These are phyloP conservation scores for Parambassis ranga DNA, from an alignment of 2,797 vertebrate species.

Conservation along the genomic window DNA sequence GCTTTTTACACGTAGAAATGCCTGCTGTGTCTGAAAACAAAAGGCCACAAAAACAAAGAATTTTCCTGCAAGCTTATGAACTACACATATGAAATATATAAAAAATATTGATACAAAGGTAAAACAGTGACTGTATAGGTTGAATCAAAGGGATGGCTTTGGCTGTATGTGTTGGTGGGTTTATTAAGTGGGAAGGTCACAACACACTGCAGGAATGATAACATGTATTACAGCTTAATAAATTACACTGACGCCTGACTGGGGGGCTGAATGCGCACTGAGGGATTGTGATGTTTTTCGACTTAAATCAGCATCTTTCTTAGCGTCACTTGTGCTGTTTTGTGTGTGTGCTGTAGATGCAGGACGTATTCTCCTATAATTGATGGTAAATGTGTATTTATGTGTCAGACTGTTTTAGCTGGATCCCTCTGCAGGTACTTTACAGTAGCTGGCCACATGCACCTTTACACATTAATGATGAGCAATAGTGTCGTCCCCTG, in stretches of 20 bases:
- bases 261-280: conserved; percentile 13
- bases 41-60: not conserved
- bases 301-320: too few relatives aligned
- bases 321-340: too few relatives aligned
- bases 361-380: not conserved
- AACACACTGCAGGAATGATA: conserved; percentile 35
- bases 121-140: too few relatives aligned
- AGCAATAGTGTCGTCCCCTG: conserved; percentile 25
- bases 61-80: too few relatives aligned
- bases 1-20: too few relatives aligned
- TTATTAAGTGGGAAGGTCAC: conserved; percentile 27
- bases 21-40: too few relatives aligned
- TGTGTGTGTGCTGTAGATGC: not conserved
- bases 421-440: conserved; percentile 30
- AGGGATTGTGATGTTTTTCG: too few relatives aligned
- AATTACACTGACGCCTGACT: conserved; percentile 11
- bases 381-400: conserved; percentile 1
- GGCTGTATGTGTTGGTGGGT: not conserved
- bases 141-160: not conserved
- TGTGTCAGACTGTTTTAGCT: not conserved
- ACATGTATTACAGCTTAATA: conserved; percentile 41
- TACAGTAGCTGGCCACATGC: conserved; percentile 8
- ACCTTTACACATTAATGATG: conserved; percentile 33
- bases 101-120: not conserved
- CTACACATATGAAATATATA: too few relatives aligned